Evolutionary conservation across 2,888 invertebrate genomes (phyloP).

Genomic region (Tetrapedia diversipes): DNA sequence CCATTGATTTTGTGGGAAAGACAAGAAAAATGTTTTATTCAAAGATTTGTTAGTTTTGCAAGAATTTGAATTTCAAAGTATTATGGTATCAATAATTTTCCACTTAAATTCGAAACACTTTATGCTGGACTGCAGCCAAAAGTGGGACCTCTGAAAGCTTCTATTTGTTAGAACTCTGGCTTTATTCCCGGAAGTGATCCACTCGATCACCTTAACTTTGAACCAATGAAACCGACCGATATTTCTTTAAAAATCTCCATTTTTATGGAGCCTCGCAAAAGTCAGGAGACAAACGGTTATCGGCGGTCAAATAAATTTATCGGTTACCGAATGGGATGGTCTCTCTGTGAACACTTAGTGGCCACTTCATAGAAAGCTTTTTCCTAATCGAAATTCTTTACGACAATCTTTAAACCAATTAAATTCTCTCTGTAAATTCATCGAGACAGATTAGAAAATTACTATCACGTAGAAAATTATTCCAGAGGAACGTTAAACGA

Average conservation of each 20-base stretch:
- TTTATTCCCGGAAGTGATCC: constrained; percentile 34
- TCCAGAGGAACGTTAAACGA: not conserved
- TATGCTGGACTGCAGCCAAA: constrained; percentile 18
- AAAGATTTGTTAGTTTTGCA: not conserved
- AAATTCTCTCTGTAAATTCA: not conserved
- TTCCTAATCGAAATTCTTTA: constrained; percentile 2
- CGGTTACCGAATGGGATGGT: not conserved
- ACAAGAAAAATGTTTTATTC: too few relatives aligned
- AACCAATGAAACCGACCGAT: not conserved
- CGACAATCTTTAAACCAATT: constrained; percentile 12
- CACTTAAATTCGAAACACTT: not conserved
- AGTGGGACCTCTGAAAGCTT: constrained; percentile 16
- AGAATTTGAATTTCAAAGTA: not conserved
- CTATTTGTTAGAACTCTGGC: constrained; percentile 46
- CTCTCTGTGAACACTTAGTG: not conserved
- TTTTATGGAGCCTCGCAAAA: constrained; percentile 11
- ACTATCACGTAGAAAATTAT: not conserved
- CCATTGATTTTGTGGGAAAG: too few relatives aligned
- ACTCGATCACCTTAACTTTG: constrained; percentile 29
- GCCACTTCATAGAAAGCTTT: not conserved
- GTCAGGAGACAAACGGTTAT: constrained; percentile 9
- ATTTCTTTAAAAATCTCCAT: constrained; percentile 30
- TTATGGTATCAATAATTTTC: not conserved
- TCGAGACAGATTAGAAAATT: not conserved
- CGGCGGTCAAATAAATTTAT: constrained; percentile 7